Percentiles rank a stretch among this genome's conserved stretches.
phyloP scores from a whole-genome alignment of 1,140 invertebrate genomes.

The Drosophila carrolli region DNA sequence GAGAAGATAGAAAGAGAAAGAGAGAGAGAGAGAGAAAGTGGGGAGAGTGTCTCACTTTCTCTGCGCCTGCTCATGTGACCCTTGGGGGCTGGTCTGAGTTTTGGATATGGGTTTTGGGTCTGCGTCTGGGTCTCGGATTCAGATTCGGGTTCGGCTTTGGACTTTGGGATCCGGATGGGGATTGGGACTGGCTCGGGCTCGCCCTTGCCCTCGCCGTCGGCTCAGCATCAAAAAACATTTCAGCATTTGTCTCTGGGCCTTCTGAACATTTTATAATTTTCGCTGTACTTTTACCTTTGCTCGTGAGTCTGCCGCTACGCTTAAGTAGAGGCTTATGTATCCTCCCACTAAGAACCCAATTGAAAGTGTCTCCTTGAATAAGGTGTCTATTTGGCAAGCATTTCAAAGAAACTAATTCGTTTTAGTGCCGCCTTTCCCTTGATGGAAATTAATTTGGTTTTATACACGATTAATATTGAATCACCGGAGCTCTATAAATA shows the following conservation, averaged over 20 bases:
- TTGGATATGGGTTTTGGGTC: conserved; percentile 1
- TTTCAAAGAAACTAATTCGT: conserved; percentile 43
- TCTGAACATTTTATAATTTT: conserved; percentile 68
- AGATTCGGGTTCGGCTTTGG: conserved; percentile 10
- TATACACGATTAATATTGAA: conserved; percentile 30
- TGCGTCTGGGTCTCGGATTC: background rate
- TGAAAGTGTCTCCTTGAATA: conserved; percentile 33
- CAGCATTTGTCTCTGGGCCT: conserved; percentile 49
- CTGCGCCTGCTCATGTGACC: conserved; percentile 64
- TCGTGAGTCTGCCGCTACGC: conserved; percentile 26
- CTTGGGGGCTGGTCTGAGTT: conserved; percentile 28
- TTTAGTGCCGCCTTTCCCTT: conserved; percentile 18
- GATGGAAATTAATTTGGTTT: conserved; percentile 39
- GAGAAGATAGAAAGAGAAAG: conserved; percentile 3
- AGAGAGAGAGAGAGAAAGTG: conserved; percentile 10
- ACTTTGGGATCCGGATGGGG: conserved; percentile 15
- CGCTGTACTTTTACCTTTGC: conserved; percentile 33
- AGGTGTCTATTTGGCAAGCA: conserved; percentile 46
- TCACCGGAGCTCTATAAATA: conserved; percentile 21
- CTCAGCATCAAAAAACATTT: conserved; percentile 66
- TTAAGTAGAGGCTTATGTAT: conserved; percentile 45
- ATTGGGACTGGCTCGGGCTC: conserved; percentile 24
- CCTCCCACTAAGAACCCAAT: conserved; percentile 26
- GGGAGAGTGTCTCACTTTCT: conserved; percentile 20
- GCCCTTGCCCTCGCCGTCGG: conserved; percentile 45